Evolutionary conservation across 2,888 invertebrate genomes (phyloP).

Genomic region (Bugulina stolonifera): DNA sequence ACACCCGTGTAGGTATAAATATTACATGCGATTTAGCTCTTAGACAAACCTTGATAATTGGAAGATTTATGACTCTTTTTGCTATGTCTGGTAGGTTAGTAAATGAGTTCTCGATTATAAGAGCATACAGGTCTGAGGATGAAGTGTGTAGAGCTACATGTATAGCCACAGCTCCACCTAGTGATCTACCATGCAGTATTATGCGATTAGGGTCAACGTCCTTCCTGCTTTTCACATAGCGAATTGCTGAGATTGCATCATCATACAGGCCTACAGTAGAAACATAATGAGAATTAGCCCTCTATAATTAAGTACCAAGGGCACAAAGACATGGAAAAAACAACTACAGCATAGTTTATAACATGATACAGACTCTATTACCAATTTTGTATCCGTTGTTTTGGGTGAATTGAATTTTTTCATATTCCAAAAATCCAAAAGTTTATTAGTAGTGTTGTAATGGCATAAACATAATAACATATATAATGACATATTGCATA

Average conservation of each 20-base stretch:
- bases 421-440: too few species aligned
- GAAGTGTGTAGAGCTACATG: constrained; percentile 73
- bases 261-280: constrained; percentile 62
- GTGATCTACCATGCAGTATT: constrained; percentile 74
- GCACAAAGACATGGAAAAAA: too few species aligned
- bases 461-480: too few species aligned
- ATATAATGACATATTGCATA: too few species aligned
- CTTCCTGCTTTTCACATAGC: constrained; percentile 72
- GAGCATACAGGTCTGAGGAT: constrained; percentile 73
- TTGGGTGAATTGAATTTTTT: too few species aligned
- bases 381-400: too few species aligned
- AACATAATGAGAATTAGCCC: not conserved
- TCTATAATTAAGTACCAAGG: too few species aligned
- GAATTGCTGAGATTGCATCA: constrained; percentile 80
- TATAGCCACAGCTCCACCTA: constrained; percentile 88
- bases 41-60: constrained; percentile 60
- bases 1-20: too few species aligned
- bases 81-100: constrained; percentile 91
- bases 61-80: constrained; percentile 70
- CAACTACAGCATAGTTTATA: too few species aligned
- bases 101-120: constrained; percentile 90
- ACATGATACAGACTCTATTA: too few species aligned
- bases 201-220: constrained; percentile 81
- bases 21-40: too few species aligned
- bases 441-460: too few species aligned